phyloP scores from a whole-genome alignment of 1,140 invertebrate species.

The Eufriesea mexicana region DNA sequence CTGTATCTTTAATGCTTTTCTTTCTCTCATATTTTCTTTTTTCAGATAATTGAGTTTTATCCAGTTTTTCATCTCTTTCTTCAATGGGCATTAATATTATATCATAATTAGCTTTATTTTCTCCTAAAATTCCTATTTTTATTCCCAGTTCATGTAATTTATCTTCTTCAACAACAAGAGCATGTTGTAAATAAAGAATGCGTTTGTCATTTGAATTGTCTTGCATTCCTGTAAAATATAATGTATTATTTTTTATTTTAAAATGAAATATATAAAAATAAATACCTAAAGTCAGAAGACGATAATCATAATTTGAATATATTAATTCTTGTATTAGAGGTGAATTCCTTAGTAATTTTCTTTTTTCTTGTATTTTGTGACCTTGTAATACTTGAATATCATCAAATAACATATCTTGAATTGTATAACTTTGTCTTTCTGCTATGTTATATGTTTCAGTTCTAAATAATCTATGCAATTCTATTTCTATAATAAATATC shows the following conservation, averaged over 20 bases:
- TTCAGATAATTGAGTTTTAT: background rate
- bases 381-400: constrained; percentile 75
- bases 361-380: constrained; percentile 52
- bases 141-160: constrained; percentile 68
- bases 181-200: constrained; percentile 72
- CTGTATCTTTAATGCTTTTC: constrained; percentile 12
- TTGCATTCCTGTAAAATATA: constrained; percentile 51
- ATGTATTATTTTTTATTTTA: constrained; percentile 8
- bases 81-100: constrained; percentile 64
- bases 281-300: constrained; percentile 71
- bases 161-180: constrained; percentile 72
- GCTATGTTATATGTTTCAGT: constrained; percentile 83
- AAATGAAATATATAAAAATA: background rate
- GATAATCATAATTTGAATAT: constrained; percentile 69
- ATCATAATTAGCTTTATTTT: constrained; percentile 72
- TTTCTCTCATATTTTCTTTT: constrained; percentile 4
- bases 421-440: constrained; percentile 53
- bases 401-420: constrained; percentile 66
- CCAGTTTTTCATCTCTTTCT: constrained; percentile 1
- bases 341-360: constrained; percentile 73
- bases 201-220: constrained; percentile 65
- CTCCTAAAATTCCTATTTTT: constrained; percentile 76
- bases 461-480: constrained; percentile 84
- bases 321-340: constrained; percentile 71
- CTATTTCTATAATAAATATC: constrained; percentile 80